Evolutionary conservation across 1,140 invertebrate species (phyloP).

Genomic region (Caligus rogercresseyi): DNA sequence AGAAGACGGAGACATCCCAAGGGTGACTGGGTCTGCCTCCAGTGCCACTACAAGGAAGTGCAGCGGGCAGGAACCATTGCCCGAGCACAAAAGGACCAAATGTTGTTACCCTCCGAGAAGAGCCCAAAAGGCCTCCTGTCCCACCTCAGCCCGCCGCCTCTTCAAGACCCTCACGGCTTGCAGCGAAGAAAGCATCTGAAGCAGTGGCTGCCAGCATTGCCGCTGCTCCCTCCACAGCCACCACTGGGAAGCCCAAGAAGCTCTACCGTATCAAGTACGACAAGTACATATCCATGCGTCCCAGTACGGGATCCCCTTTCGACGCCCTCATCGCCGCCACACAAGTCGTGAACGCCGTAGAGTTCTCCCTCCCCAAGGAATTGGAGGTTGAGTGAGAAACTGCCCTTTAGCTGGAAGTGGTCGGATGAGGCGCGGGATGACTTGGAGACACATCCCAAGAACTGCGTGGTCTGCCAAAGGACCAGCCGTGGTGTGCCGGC

Average conservation of each 20-base stretch:
- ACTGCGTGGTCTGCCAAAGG: slow-evolving; percentile 29
- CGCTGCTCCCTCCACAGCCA: too few relatives aligned
- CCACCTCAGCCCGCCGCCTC: too few relatives aligned
- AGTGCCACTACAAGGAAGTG: slow-evolving; percentile 40
- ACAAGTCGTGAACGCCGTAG: slow-evolving; percentile 15
- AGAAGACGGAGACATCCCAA: slow-evolving; percentile 60
- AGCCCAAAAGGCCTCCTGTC: too few relatives aligned
- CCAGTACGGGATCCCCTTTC: not conserved
- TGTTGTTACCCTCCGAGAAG: not conserved
- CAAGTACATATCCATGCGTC: not conserved
- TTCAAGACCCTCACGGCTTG: not conserved
- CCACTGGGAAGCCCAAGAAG: not conserved
- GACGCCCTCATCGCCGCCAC: slow-evolving; percentile 5
- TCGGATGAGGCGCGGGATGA: slow-evolving; percentile 11
- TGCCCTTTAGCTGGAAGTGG: slow-evolving; percentile 19
- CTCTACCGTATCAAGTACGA: slow-evolving; percentile 12
- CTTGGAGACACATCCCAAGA: slow-evolving; percentile 2
- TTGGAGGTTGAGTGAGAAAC: slow-evolving; percentile 6
- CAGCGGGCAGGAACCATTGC: not conserved
- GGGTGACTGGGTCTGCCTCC: slow-evolving; percentile 68
- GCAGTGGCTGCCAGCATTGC: too few relatives aligned
- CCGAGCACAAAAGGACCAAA: not conserved
- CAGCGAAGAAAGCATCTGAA: not conserved
- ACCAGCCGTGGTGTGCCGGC: slow-evolving; percentile 62
- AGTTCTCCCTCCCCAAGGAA: slow-evolving; percentile 14